These are phyloP conservation scores for Trididemnum miniatum DNA, from an alignment of 23 tunicate species.

Conservation along the genomic window DNA sequence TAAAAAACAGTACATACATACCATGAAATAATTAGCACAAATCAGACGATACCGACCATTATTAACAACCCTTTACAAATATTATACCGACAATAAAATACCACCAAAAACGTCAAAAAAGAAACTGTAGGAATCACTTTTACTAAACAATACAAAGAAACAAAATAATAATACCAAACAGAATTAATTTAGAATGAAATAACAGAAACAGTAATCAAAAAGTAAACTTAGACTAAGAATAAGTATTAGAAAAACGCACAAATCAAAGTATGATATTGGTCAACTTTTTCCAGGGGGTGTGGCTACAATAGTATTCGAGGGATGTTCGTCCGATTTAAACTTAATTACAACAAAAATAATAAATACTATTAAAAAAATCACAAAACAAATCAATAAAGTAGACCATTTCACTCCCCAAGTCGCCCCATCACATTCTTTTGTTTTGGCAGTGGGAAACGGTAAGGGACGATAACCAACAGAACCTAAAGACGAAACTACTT, in stretches of 20 bases:
- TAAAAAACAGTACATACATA: no score
- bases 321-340: not conserved
- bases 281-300: not conserved
- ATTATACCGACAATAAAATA: no score
- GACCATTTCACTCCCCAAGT: constrained; percentile 88
- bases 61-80: no score
- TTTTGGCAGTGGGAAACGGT: constrained; percentile 35
- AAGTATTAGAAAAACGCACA: not conserved
- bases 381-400: constrained; percentile 63
- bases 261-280: not conserved
- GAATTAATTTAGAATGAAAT: not conserved
- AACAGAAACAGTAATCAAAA: constrained; percentile 3
- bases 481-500: constrained; percentile 82
- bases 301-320: no score
- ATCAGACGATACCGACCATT: no score
- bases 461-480: constrained; percentile 79
- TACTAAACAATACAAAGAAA: no score
- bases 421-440: constrained; percentile 75
- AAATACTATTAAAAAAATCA: constrained; percentile 40
- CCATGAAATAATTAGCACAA: no score
- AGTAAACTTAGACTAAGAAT: not conserved
- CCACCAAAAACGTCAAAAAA: no score
- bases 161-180: no score
- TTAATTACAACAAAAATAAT: constrained; percentile 19
- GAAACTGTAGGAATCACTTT: no score